Evolutionary conservation across 2,888 invertebrate genomes (phyloP).

Genomic region (Agrochola litura): DNA sequence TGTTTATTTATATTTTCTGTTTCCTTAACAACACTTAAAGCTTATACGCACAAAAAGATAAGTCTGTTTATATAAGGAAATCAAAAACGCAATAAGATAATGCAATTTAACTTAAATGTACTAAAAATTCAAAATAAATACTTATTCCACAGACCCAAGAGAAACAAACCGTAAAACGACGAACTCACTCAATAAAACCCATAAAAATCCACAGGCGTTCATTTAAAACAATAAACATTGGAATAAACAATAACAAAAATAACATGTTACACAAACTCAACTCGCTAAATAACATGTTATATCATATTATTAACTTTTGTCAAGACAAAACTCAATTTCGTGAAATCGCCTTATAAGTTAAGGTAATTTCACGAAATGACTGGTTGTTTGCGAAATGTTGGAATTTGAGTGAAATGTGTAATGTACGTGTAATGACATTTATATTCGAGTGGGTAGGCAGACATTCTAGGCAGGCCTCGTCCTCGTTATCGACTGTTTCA

Average conservation of each 20-base stretch:
- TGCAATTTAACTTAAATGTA: not conserved
- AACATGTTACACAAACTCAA: constrained; percentile 39
- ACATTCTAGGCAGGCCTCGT: constrained; percentile 34
- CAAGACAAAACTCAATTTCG: constrained; percentile 33
- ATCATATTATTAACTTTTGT: constrained; percentile 46
- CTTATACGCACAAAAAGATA: too few relatives aligned
- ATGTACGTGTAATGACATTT: constrained; percentile 51
- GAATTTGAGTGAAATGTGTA: constrained; percentile 50
- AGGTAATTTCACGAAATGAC: constrained; percentile 50
- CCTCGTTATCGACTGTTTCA: constrained; percentile 8
- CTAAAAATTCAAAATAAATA: not conserved
- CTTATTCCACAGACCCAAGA: constrained; percentile 3
- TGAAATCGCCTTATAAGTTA: constrained; percentile 28
- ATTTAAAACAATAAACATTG: constrained; percentile 67
- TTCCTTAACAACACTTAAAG: not conserved
- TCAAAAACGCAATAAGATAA: not conserved
- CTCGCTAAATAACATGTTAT: constrained; percentile 34
- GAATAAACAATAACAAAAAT: constrained; percentile 46
- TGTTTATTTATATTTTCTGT: too few relatives aligned
- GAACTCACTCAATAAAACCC: constrained; percentile 47
- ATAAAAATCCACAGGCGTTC: constrained; percentile 54
- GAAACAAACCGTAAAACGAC: constrained; percentile 37
- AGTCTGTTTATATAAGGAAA: not conserved
- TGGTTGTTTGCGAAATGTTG: constrained; percentile 36
- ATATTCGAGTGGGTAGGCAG: constrained; percentile 35